Conservation (phyloP, 2,888 invertebrate species). For the Drosophila anomelani region DNA sequence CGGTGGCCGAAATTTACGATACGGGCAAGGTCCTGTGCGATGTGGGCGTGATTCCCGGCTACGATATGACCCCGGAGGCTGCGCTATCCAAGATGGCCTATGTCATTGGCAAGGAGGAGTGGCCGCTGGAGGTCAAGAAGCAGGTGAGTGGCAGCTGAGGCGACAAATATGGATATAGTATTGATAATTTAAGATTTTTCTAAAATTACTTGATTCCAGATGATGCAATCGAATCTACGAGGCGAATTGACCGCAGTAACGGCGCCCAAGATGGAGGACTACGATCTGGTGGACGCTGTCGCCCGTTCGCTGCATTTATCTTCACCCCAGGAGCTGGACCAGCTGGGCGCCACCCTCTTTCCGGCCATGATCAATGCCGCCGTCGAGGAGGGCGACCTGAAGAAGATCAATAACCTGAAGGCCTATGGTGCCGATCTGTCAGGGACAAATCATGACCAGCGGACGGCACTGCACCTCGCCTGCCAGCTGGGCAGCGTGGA, state of each 20-base stretch:
- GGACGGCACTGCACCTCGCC: conserved; percentile 93
- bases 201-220: conserved; percentile 84
- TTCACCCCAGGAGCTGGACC: conserved; percentile 86
- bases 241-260: conserved; percentile 90
- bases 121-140: conserved; percentile 88
- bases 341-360: conserved; percentile 87
- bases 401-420: conserved; percentile 84
- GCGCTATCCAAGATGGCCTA: conserved; percentile 96
- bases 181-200: background rate
- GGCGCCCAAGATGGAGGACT: conserved; percentile 83
- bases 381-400: conserved; percentile 86
- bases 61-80: conserved; percentile 92
- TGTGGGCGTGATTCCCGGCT: conserved; percentile 82
- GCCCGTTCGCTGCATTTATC: conserved; percentile 86
- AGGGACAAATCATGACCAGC: conserved; percentile 89
- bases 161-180: too few relatives aligned
- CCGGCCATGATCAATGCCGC: conserved; percentile 90
- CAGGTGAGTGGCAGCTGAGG: conserved; percentile 70
- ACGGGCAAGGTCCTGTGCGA: conserved; percentile 89
- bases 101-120: conserved; percentile 91
- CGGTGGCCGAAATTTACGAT: conserved; percentile 92
- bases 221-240: conserved; percentile 91
- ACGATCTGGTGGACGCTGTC: conserved; percentile 87
- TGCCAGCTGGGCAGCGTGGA: conserved; percentile 89
- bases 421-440: conserved; percentile 90